phyloP scores from a whole-genome alignment of 2,113 vertebrate genomes.

The Tychaedon coryphoeus region DNA sequence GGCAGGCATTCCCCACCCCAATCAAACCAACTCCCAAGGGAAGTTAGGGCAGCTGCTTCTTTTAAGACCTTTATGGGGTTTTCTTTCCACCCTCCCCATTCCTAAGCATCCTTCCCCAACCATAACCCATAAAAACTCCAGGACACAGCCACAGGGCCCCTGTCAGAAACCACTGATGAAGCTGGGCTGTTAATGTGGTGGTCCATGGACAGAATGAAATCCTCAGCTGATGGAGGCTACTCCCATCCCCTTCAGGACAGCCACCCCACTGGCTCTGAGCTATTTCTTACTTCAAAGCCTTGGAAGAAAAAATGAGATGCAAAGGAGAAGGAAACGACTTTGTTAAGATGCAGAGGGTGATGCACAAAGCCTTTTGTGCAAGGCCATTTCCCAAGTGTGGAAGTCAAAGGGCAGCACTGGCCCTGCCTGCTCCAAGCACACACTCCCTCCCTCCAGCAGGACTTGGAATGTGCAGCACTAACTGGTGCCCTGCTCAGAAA shows the following conservation, averaged over 20 bases:
- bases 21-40: background rate
- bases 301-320: background rate
- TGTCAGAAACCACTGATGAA: background rate
- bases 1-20: background rate
- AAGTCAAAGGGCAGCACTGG: background rate
- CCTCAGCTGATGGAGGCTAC: background rate
- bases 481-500: background rate
- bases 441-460: background rate
- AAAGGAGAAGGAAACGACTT: background rate
- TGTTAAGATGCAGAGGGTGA: background rate
- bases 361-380: background rate
- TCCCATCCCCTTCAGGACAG: background rate
- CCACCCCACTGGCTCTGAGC: background rate
- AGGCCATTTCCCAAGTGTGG: background rate
- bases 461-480: fast-evolving
- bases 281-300: background rate
- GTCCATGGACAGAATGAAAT: background rate
- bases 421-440: background rate
- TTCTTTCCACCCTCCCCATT: background rate
- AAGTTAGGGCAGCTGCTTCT: background rate
- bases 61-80: background rate
- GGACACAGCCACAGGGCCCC: background rate
- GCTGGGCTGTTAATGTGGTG: background rate
- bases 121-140: background rate
- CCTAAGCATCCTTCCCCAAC: fast-evolving